phyloP scores from a whole-genome alignment of 2,888 invertebrate species.

The Colostygia pectinataria region DNA sequence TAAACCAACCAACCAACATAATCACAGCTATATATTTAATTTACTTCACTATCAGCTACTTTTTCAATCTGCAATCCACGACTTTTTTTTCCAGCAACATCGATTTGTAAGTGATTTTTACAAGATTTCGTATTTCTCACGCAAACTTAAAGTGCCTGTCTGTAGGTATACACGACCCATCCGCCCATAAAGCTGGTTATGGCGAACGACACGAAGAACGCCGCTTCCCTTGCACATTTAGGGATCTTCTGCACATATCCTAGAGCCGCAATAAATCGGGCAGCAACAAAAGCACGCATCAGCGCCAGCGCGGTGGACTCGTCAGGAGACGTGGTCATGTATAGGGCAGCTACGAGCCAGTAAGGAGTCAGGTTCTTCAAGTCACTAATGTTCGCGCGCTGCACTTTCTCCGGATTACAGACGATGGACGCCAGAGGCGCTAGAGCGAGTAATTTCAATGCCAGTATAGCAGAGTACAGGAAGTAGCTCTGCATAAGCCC shows the following conservation, averaged over 20 bases:
- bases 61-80: conserved; percentile 16
- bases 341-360: conserved; percentile 59
- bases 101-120: conserved; percentile 6
- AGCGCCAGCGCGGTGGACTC: conserved; percentile 33
- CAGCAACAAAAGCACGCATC: conserved; percentile 43
- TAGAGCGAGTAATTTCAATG: conserved; percentile 42
- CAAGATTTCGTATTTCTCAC: too few species aligned
- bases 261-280: conserved; percentile 45
- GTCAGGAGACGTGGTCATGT: conserved; percentile 53
- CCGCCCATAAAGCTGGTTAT: conserved; percentile 52
- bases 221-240: conserved; percentile 35
- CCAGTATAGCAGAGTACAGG: conserved; percentile 38
- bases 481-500: conserved; percentile 36
- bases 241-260: conserved; percentile 48
- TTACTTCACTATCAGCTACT: too few species aligned
- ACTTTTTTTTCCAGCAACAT: conserved; percentile 15
- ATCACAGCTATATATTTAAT: too few species aligned
- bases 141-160: background rate
- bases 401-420: conserved; percentile 44
- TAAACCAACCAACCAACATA: too few species aligned
- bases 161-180: conserved; percentile 48
- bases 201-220: conserved; percentile 51
- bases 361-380: conserved; percentile 60
- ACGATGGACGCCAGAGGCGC: conserved; percentile 45
- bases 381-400: conserved; percentile 53